Conservation (phyloP, 2,888 invertebrate genomes). For the Galerucella pusilla region DNA sequence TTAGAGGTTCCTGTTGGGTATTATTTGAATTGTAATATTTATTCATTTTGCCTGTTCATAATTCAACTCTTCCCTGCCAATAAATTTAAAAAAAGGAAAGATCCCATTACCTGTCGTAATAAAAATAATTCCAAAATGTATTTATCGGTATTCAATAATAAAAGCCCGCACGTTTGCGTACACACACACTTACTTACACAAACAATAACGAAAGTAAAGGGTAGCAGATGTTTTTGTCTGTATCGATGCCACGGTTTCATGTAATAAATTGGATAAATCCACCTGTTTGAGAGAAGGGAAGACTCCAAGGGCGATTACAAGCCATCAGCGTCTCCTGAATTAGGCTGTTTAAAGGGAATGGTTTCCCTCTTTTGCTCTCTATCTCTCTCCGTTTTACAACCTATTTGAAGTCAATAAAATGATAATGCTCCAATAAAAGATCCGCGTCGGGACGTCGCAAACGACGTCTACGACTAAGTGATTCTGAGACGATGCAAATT, state of each 20-base stretch:
- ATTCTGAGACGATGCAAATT: slow-evolving; percentile 65
- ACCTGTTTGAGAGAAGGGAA: slow-evolving; percentile 64
- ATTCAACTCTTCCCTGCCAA: too few species aligned
- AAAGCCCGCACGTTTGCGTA: slow-evolving; percentile 15
- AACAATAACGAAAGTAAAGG: slow-evolving; percentile 28
- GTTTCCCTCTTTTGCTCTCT: slow-evolving; percentile 62
- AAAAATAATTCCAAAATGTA: not conserved
- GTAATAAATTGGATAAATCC: slow-evolving; percentile 63
- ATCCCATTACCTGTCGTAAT: too few species aligned
- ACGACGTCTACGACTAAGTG: slow-evolving; percentile 58
- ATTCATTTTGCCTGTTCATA: too few species aligned
- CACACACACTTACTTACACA: not conserved
- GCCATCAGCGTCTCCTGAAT: slow-evolving; percentile 67
- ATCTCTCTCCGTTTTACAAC: slow-evolving; percentile 67
- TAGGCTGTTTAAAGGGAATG: slow-evolving; percentile 65
- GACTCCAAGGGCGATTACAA: slow-evolving; percentile 64
- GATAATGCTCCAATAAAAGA: slow-evolving; percentile 67
- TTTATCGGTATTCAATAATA: slow-evolving; percentile 19
- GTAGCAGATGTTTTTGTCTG: slow-evolving; percentile 48
- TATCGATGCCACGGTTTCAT: slow-evolving; percentile 45
- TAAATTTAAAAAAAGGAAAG: too few species aligned
- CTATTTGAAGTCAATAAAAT: slow-evolving; percentile 70
- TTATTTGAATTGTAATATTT: too few species aligned
- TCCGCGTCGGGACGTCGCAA: slow-evolving; percentile 54
- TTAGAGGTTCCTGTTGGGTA: too few species aligned